Evolutionary conservation across 1,140 invertebrate species (phyloP), one percentile per base, ranked within the genome.

Genomic region (Ceratina calcarata): DNA sequence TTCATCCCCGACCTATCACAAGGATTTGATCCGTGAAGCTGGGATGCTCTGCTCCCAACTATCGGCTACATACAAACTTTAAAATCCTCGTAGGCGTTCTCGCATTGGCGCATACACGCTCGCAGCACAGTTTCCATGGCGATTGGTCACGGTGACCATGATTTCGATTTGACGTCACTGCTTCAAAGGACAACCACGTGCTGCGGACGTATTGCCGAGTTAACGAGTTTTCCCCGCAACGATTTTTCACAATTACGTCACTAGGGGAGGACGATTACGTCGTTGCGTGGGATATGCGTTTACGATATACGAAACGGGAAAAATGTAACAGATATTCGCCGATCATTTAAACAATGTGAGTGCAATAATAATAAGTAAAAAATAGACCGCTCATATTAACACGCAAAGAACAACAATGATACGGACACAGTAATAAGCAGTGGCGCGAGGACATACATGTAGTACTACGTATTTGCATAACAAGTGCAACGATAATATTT

Each of bases 61-160:
- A n/a, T 13, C 16, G 61, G 61, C 27, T 32, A 45, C 53, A 80
- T 32, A 45, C 53, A 80, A 86, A 86, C 74, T 85, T 86, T 76
- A 85, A 78, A 86, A 76, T 76, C 83, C 51, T 86, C 80, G 84
- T 86, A 72, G 84, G 84, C 83, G 84, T 86, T 58, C 83, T 78
- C 60, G 24, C 74, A 67, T 76, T n/a, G 58, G 72, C 7, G 24
- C 71, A 62, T 12, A 12, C 58, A 37, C 10, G 32, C 53, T 53
- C 22, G n/a, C 18, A 20, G 51, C 22, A 60, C 49, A 78, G 74
- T 81, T 69, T 77, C 66, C 74, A 81, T 81, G 79, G 74, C 24
- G 79, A 78, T 77, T 67, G 67, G n/a, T 24, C 72, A 60, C 83
- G 69, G 80, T 86, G 83, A 86, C 83, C 84, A 85, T 85, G 84